Evolutionary conservation across 2,888 invertebrate genomes (phyloP), one percentile per base, ranked within the genome.

Genomic region (Brachynemurus nebulosus): DNA sequence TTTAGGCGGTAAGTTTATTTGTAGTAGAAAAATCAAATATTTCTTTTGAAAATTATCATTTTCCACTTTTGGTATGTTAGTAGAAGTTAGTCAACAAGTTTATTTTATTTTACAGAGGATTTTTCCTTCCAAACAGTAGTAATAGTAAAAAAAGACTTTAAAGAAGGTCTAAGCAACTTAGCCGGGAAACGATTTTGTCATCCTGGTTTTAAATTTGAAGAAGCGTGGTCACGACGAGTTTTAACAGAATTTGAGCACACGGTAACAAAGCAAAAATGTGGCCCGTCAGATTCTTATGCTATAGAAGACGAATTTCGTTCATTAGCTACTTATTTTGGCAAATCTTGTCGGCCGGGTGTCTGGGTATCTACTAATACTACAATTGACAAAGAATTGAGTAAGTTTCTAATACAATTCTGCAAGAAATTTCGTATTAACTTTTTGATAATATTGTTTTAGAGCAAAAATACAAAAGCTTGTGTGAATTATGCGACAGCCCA

Each of bases 311-410:
- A 83, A 49, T 67, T 78, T 17, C 66, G 70, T 34, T 70, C 72
- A 2, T 65, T 84, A 1, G 68, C 66, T 40, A 55, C 60, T 1
- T 81, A 78, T 67, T 86, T 86, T 66, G 69, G 71, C 1, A 64
- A 68, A 1, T 78, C 76, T 47, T 88, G 86, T 62, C 69, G 83
- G 40, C 86, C 86, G 4, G 86, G 86, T 1, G 57, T 63, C 1
- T 83, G 82, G 82, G 38, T 44, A 16, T 71, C 74, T 3, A 55
- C 66, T 16, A 74, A 78, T 48, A 48, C 53, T 0, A 59, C 65
- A 0, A 60, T 73, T 1, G 76, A 80, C 54, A 57, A 59, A 9
- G 53, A 57, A 40, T 65, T 80, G 9, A 80, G 82, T 82, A 63
- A 71, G 74, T 64, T 12, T 23, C 8, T 16, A 25, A 12, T 16